phyloP scores from a whole-genome alignment of 92 coral and sea anemone genomes.

The Pocillopora meandrina region DNA sequence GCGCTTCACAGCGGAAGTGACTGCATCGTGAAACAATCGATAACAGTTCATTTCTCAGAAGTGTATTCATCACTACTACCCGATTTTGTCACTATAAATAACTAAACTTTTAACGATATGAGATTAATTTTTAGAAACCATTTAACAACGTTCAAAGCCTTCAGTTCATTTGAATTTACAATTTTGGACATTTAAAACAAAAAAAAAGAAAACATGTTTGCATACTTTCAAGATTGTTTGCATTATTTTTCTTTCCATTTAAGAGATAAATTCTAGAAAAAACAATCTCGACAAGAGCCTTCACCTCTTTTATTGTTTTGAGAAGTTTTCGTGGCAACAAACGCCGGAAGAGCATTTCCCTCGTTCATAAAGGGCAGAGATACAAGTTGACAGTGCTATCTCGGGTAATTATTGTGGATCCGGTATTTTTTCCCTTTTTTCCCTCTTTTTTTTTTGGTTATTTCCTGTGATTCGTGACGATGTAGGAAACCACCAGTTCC shows the following conservation, averaged over 20 bases:
- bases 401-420: background rate
- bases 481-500: background rate
- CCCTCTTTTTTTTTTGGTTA: background rate
- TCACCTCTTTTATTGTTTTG: background rate
- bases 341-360: slow-evolving; percentile 8
- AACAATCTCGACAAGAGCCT: background rate
- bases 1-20: no score
- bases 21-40: no score
- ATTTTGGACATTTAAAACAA: no score
- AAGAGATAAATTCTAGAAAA: background rate
- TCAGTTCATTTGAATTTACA: background rate
- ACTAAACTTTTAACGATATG: no score
- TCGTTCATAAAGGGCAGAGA: no score
- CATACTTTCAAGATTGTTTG: slow-evolving; percentile 4
- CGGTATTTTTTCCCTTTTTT: background rate
- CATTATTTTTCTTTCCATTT: background rate
- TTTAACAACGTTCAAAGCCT: background rate
- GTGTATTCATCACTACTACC: no score
- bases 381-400: no score
- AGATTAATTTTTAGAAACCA: no score
- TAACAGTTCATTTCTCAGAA: no score
- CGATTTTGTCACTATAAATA: no score
- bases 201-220: no score
- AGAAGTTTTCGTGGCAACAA: background rate
- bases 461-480: background rate